Evolutionary conservation across 2,797 vertebrate genomes (phyloP).

Genomic region (Siniperca obscura): DNA sequence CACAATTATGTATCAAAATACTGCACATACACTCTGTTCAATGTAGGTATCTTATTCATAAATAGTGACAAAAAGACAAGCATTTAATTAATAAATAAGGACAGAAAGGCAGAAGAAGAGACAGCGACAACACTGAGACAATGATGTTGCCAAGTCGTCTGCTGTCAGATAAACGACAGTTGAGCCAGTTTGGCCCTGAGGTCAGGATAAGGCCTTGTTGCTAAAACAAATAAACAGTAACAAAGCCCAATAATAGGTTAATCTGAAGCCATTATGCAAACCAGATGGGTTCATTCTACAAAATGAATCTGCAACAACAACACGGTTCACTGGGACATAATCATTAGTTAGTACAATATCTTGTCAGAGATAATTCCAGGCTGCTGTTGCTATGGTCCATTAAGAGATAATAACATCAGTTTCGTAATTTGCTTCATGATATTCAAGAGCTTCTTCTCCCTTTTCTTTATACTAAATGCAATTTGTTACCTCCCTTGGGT

Average conservation of each 20-base stretch:
- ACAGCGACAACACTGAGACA: slow-evolving; percentile 29
- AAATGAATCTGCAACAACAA: slow-evolving; percentile 60
- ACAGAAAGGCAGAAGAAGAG: slow-evolving; percentile 30
- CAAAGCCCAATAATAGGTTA: slow-evolving; percentile 76
- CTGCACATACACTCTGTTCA: background rate
- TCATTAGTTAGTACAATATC: slow-evolving; percentile 49
- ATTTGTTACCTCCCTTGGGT: background rate
- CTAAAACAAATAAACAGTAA: slow-evolving; percentile 81
- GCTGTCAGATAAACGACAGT: slow-evolving; percentile 63
- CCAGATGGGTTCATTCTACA: slow-evolving; percentile 76
- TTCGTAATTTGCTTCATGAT: background rate
- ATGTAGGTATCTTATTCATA: slow-evolving; percentile 3
- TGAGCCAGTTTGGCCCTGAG: slow-evolving; percentile 67
- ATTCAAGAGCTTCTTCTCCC: background rate
- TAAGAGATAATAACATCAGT: slow-evolving; percentile 21
- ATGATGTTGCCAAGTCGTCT: slow-evolving; percentile 66
- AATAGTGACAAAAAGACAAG: background rate
- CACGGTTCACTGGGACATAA: slow-evolving; percentile 40
- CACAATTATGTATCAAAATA: background rate
- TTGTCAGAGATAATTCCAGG: slow-evolving; percentile 37
- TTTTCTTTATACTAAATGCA: slow-evolving; percentile 17
- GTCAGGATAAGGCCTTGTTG: slow-evolving; percentile 77
- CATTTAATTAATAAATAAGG: slow-evolving; percentile 20
- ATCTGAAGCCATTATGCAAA: slow-evolving; percentile 76
- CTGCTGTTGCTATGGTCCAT: slow-evolving; percentile 24